These are phyloP conservation scores for Pyrocephalus nanus DNA, from an alignment of 2,797 vertebrate species.

Conservation along the genomic window DNA sequence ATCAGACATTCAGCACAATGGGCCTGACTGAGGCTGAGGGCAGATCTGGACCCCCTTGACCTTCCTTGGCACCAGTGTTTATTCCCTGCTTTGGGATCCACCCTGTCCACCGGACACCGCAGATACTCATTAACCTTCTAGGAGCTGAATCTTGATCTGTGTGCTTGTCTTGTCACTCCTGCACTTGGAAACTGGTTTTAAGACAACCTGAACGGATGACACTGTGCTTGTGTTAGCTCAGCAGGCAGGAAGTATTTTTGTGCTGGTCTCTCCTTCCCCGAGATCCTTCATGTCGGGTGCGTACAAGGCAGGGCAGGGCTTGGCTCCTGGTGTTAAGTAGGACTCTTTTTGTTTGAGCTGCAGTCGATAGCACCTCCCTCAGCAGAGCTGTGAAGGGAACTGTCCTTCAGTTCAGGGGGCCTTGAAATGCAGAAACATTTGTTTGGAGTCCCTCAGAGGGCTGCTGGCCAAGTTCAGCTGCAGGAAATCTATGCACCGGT, in stretches of 20 bases:
- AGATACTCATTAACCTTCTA: neutral
- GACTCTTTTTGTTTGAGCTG: neutral
- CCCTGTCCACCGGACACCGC: neutral
- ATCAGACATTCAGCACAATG: neutral
- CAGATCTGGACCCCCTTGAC: neutral
- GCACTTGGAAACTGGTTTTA: neutral
- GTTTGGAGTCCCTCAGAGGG: neutral
- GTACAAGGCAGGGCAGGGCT: neutral
- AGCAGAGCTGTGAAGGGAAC: neutral
- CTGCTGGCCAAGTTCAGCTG: neutral
- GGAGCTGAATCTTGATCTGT: neutral
- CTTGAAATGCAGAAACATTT: neutral
- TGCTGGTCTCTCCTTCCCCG: neutral
- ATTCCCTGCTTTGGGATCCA: neutral
- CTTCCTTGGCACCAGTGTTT: neutral
- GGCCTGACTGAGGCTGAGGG: neutral
- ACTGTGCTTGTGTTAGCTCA: neutral
- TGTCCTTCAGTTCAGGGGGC: neutral
- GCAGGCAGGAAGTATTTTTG: neutral
- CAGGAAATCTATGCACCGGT: neutral
- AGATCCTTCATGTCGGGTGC: neutral
- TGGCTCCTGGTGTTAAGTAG: neutral
- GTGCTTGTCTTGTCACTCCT: neutral
- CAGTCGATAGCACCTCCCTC: neutral
- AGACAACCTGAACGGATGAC: neutral